These are phyloP conservation scores for Xiphorhynchus elegans DNA, from an alignment of 2,113 vertebrate genomes.

Conservation along the genomic window DNA sequence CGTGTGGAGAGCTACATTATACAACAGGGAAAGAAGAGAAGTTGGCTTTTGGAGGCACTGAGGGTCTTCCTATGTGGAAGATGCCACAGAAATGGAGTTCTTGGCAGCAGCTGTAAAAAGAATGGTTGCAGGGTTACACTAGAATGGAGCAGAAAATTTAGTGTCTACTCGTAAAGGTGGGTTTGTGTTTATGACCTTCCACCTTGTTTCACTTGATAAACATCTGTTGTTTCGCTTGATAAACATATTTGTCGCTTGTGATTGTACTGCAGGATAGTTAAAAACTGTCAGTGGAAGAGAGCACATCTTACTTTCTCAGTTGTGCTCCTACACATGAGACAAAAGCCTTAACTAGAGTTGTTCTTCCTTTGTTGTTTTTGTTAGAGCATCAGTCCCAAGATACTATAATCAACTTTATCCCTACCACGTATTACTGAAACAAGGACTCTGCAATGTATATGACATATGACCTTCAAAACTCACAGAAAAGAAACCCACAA, in stretches of 20 bases:
- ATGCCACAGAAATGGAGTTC: not conserved
- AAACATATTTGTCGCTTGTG: not conserved
- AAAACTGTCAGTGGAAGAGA: not conserved
- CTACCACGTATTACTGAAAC: not conserved
- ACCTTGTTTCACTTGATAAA: not conserved
- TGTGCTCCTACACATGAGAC: not conserved
- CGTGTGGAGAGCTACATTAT: not conserved
- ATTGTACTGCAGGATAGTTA: not conserved
- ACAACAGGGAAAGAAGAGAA: not conserved
- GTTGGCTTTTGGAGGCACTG: not conserved
- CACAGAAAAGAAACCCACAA: not conserved
- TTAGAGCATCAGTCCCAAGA: not conserved
- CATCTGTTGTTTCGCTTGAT: not conserved
- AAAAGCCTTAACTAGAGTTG: not conserved
- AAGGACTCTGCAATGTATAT: not conserved
- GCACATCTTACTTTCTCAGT: not conserved
- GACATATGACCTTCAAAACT: not conserved
- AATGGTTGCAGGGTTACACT: not conserved
- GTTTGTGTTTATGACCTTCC: not conserved
- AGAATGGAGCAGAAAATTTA: not conserved
- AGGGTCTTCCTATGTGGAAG: fast-evolving
- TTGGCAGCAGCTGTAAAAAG: fast-evolving
- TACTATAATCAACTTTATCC: not conserved
- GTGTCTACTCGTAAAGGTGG: fast-evolving
- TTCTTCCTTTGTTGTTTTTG: not conserved